A percentile compares a stretch with the other conserved stretches of the same genome.
phyloP scores from a whole-genome alignment of 2,797 vertebrate genomes.

The Schizothorax lantsangensis region DNA sequence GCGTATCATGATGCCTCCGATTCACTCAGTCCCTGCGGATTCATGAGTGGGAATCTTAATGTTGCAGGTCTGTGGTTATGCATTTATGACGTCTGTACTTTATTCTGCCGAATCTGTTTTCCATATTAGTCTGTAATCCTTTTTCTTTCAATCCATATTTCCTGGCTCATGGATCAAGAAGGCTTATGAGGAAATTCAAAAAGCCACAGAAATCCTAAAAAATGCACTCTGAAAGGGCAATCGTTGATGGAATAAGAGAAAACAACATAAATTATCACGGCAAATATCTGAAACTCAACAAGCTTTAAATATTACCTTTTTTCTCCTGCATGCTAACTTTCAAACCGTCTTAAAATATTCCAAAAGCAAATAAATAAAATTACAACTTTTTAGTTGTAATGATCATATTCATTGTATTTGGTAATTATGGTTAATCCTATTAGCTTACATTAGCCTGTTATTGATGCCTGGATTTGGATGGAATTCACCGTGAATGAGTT shows the following conservation, averaged over 20 bases:
- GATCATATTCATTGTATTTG: neutral
- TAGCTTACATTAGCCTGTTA: neutral
- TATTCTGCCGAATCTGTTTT: conserved; percentile 60
- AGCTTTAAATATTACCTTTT: neutral
- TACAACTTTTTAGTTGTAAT: neutral
- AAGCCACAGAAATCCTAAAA: conserved; percentile 40
- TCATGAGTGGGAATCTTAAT: conserved; percentile 62
- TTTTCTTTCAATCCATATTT: conserved; percentile 69
- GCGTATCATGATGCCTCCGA: conserved; percentile 65
- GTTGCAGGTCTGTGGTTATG: conserved; percentile 71
- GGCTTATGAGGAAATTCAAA: conserved; percentile 51
- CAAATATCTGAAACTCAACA: neutral
- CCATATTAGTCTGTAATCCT: conserved; percentile 66
- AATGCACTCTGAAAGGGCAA: conserved; percentile 22
- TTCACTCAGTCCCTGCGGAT: conserved; percentile 67
- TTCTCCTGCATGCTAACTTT: neutral
- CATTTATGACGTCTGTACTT: conserved; percentile 69
- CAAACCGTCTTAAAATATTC: neutral
- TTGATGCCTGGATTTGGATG: neutral
- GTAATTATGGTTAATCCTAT: conserved; percentile 4
- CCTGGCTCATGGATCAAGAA: conserved; percentile 63
- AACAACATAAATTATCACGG: conserved; percentile 20
- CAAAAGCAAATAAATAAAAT: too few relatives aligned
- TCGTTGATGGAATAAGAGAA: conserved; percentile 37
- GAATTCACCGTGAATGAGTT: conserved; percentile 41